Evolutionary conservation across 2,888 invertebrate genomes (phyloP), one percentile per base, ranked within the genome.

Genomic region (Callimorpha dominula): DNA sequence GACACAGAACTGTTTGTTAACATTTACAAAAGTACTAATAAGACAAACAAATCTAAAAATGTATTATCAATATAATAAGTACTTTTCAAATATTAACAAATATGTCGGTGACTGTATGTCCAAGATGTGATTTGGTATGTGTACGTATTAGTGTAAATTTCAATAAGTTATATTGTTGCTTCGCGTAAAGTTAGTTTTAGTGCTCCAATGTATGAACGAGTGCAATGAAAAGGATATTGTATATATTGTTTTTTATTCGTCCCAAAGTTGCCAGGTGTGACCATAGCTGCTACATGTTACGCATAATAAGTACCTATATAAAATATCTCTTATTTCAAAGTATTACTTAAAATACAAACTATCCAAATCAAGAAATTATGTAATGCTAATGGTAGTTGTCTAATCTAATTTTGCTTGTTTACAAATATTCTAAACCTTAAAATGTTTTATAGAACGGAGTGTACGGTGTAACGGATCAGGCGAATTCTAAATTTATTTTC

Each of bases 181-280:
- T 81, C 73, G 70, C 73, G 76, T 80, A 77, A 78, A 80, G 77
- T 52, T 81, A 78, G 75, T 70, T 77, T 68, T 85, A 84, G 68
- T 63, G 50, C 71, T 70, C 77, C 71, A 71, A 70, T 74, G 74
- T 72, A 74, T 72, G 79, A 72, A 65, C 68, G 82, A 72, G 81
- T 49, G 82, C 77, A 82, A 80, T 79, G 69, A 75, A 62, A 63
- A 77, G 8, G 68, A 73, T 74, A 43, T 72, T 87, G 82, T 86
- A 86, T 83, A 87, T 87, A 86, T 82, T 79, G 74, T 80, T 81
- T 76, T 66, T 75, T 73, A 63, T 69, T 69, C 70, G 68, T 78
- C 60, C 78, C 81, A 71, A 74, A 79, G 78, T 86, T 84, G 86
- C 82, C 84, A 81, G 77, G 69, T 69, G 72, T 68, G 50, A 72